Percentiles rank a stretch among this genome's conserved stretches.
Evolutionary conservation across 2,888 invertebrate genomes (phyloP).

Genomic region (Helicoverpa assulta): DNA sequence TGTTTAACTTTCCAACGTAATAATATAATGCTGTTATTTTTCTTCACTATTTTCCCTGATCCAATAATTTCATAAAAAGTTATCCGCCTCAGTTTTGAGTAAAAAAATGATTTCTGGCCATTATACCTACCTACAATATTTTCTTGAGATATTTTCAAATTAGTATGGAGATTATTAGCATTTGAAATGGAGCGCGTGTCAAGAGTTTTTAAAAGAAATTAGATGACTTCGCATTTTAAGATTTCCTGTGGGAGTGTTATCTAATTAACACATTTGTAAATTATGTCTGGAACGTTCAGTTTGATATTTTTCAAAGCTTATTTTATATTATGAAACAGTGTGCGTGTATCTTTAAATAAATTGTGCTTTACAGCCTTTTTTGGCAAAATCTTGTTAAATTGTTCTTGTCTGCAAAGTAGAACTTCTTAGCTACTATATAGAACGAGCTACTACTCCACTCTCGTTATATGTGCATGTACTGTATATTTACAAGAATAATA

Average conservation of each 20-base stretch:
- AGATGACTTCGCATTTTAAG: conserved; percentile 29
- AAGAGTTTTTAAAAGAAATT: conserved; percentile 36
- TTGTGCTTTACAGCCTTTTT: not conserved
- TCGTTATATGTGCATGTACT: not conserved
- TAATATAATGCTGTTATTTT: conserved; percentile 39
- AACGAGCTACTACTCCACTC: not conserved
- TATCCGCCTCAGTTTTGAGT: conserved; percentile 24
- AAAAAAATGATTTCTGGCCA: not conserved
- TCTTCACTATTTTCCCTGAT: conserved; percentile 33
- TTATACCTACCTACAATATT: conserved; percentile 3
- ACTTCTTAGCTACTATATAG: too few species aligned
- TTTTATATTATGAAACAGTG: too few species aligned
- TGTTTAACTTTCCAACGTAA: conserved; percentile 39
- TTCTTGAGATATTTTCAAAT: conserved; percentile 5
- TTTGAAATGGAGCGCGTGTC: conserved; percentile 32
- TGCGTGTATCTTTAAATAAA: not conserved
- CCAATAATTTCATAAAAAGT: conserved; percentile 19
- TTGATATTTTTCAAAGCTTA: too few species aligned
- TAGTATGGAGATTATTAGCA: conserved; percentile 26
- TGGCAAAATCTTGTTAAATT: too few species aligned
- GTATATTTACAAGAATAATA: conserved; percentile 4
- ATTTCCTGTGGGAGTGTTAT: conserved; percentile 52
- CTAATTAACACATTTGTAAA: not conserved
- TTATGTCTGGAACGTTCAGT: not conserved
- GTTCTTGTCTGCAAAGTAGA: too few species aligned